Evolutionary conservation across 2,113 vertebrate genomes (phyloP).

Genomic region (Micromys minutus): DNA sequence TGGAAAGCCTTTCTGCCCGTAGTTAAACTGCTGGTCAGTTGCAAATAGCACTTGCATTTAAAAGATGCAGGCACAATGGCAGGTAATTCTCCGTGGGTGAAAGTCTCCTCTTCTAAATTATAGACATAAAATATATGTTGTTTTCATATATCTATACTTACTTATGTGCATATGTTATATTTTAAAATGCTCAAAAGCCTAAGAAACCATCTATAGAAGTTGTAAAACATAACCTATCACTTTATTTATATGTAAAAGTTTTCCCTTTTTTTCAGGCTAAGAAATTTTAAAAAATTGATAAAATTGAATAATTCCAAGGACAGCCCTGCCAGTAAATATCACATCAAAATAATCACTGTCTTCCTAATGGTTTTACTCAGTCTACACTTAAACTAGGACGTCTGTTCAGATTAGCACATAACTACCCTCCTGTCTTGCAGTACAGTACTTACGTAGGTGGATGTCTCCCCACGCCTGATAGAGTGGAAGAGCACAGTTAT

Average conservation of each 20-base stretch:
- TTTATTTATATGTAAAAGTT: background rate
- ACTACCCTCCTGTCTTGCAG: background rate
- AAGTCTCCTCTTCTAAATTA: background rate
- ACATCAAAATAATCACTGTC: background rate
- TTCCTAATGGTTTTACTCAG: background rate
- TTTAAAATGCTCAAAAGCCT: slow-evolving; percentile 18
- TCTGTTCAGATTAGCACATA: background rate
- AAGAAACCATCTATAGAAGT: background rate
- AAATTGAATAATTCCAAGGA: background rate
- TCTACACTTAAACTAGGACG: background rate
- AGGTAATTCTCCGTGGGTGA: background rate
- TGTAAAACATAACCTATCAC: slow-evolving; percentile 6
- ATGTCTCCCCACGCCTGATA: background rate
- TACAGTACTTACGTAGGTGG: background rate
- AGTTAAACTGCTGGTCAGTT: background rate
- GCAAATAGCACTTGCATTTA: background rate
- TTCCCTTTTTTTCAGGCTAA: background rate
- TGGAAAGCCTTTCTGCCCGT: background rate
- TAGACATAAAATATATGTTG: background rate
- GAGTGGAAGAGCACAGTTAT: background rate
- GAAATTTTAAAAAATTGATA: slow-evolving; percentile 40
- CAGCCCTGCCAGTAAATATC: background rate
- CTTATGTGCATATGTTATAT: background rate
- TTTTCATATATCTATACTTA: background rate
- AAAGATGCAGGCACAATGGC: background rate